A percentile compares a stretch with the other conserved stretches of the same genome.
These are phyloP conservation scores for Ammodytes marinus DNA, from an alignment of 2,113 vertebrate genomes.

Conservation along the genomic window DNA sequence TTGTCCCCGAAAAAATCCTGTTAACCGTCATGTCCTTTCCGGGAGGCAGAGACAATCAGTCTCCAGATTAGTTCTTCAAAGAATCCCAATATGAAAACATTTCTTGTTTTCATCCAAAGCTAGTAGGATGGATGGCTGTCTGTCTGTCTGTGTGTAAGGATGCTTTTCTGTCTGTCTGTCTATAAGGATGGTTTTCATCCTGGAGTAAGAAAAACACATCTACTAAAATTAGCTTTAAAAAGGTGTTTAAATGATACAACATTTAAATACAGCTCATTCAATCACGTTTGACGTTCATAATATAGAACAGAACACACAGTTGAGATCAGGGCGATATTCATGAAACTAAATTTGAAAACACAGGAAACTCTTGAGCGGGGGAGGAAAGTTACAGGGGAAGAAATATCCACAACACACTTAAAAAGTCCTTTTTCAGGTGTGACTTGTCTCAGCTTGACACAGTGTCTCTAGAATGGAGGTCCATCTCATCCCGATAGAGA, in stretches of 20 bases:
- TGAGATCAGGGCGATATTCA: neutral
- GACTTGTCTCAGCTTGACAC: neutral
- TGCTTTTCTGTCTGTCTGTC: too few species aligned
- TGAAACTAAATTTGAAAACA: neutral
- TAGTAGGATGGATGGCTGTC: neutral
- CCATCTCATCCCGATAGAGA: neutral
- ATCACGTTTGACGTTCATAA: too few species aligned
- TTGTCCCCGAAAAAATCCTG: neutral
- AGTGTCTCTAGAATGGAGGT: neutral
- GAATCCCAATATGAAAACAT: neutral
- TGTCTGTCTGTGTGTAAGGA: too few species aligned
- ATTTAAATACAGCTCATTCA: slow-evolving; percentile 1
- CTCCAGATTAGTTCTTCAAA: neutral
- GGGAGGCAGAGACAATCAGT: neutral
- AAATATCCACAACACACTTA: neutral
- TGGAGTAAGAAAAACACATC: neutral
- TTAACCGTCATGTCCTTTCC: neutral
- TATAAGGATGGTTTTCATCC: neutral
- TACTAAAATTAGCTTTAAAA: neutral
- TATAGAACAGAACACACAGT: neutral
- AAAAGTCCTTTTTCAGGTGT: neutral
- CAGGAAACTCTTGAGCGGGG: neutral
- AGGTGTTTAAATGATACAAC: slow-evolving; percentile 4
- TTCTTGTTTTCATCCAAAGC: neutral
- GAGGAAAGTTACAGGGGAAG: neutral